Conservation (phyloP, 2,797 vertebrate genomes). For the Sebastes diploproa region DNA sequence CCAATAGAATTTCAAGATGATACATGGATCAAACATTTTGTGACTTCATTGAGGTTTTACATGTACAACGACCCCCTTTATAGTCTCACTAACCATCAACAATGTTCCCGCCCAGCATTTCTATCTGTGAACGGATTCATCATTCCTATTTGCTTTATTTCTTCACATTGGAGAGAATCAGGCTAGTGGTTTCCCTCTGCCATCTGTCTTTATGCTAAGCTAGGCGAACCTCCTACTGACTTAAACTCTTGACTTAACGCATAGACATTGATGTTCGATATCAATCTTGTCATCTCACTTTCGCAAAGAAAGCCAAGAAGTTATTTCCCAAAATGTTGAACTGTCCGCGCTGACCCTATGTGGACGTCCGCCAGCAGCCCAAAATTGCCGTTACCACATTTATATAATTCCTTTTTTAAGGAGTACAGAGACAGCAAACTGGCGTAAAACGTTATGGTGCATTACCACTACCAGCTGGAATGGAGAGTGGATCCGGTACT, state of each 20-base stretch:
- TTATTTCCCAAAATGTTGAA: no score
- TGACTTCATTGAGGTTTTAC: neutral
- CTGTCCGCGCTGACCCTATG: no score
- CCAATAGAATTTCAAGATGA: no score
- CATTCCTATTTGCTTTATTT: no score
- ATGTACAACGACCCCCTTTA: neutral
- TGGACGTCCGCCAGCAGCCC: no score
- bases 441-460: neutral
- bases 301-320: no score
- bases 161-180: neutral
- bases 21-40: neutral
- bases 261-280: no score
- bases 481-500: no score
- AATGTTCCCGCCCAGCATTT: neutral
- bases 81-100: neutral
- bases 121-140: neutral
- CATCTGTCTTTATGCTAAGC: neutral
- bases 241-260: neutral
- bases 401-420: neutral
- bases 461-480: no score
- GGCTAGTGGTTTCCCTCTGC: neutral
- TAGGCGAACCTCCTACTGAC: neutral
- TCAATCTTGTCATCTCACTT: no score
- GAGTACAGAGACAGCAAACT: neutral
- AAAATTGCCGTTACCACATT: neutral